Conservation (phyloP, 2,797 vertebrate genomes). For the Lacerta viridis region DNA sequence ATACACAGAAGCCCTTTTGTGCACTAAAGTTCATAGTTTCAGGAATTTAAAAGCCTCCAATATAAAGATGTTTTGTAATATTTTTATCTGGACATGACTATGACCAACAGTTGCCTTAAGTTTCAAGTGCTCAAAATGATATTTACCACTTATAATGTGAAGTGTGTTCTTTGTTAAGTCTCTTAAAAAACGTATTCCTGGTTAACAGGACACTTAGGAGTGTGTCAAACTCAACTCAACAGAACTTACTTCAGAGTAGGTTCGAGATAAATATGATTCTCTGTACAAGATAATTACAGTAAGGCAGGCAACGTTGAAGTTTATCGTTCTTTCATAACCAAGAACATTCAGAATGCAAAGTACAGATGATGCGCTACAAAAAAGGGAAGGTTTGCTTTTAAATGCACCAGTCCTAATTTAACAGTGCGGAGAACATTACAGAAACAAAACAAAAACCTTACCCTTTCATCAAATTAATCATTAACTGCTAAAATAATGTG, state of each 20-base stretch:
- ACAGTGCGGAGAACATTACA: slow-evolving; percentile 39
- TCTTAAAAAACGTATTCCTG: slow-evolving; percentile 76
- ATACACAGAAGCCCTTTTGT: slow-evolving; percentile 34
- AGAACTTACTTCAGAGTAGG: neutral
- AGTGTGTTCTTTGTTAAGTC: slow-evolving; percentile 74
- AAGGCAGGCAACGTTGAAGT: slow-evolving; percentile 72
- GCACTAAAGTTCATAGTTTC: slow-evolving; percentile 35
- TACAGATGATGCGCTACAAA: slow-evolving; percentile 68
- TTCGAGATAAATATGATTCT: slow-evolving; percentile 77
- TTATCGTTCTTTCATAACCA: slow-evolving; percentile 58
- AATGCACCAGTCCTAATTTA: slow-evolving; percentile 23
- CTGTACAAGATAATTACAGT: slow-evolving; percentile 70
- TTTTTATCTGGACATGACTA: slow-evolving; percentile 51
- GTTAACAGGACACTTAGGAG: slow-evolving; percentile 66
- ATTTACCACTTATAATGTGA: slow-evolving; percentile 60
- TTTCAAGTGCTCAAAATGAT: slow-evolving; percentile 63
- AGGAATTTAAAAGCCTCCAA: slow-evolving; percentile 38
- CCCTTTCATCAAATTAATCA: slow-evolving; percentile 67
- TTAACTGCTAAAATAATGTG: slow-evolving; percentile 51
- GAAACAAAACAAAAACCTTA: slow-evolving; percentile 43
- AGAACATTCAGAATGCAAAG: slow-evolving; percentile 55
- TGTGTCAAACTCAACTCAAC: neutral
- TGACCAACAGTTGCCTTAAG: slow-evolving; percentile 52
- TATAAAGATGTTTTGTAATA: slow-evolving; percentile 33
- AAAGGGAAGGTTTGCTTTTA: slow-evolving; percentile 74